Conservation (phyloP, 2,113 vertebrate species). For the Enhydra lutris region DNA sequence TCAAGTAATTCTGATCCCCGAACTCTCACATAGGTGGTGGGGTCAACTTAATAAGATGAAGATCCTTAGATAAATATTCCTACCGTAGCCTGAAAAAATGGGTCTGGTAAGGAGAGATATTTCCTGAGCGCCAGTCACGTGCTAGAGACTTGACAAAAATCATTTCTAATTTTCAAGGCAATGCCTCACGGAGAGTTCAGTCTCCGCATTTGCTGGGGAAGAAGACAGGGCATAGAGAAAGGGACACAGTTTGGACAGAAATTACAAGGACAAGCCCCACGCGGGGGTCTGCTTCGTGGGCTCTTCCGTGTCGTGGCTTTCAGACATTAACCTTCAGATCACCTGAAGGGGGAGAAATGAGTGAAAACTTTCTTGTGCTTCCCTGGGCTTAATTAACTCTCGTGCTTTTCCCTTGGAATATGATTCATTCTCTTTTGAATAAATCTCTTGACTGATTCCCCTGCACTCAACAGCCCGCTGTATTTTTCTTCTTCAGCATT, state of each 20-base stretch:
- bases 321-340: not conserved
- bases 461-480: fast-evolving
- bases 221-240: not conserved
- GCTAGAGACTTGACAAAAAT: not conserved
- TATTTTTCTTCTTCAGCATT: not conserved
- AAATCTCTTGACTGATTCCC: not conserved
- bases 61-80: not conserved
- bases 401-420: fast-evolving
- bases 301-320: fast-evolving
- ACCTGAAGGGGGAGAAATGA: not conserved
- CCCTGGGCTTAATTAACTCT: not conserved
- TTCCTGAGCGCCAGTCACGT: not conserved
- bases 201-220: not conserved
- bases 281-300: fast-evolving
- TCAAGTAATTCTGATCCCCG: not conserved
- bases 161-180: not conserved
- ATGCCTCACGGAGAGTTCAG: not conserved
- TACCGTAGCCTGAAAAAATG: not conserved
- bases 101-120: not conserved
- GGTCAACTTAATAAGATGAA: not conserved
- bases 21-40: not conserved
- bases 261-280: not conserved
- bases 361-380: not conserved
- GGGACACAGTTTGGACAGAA: not conserved
- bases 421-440: not conserved